Conservation (phyloP, 2,113 vertebrate species). For the Chaenogobius annularis region DNA sequence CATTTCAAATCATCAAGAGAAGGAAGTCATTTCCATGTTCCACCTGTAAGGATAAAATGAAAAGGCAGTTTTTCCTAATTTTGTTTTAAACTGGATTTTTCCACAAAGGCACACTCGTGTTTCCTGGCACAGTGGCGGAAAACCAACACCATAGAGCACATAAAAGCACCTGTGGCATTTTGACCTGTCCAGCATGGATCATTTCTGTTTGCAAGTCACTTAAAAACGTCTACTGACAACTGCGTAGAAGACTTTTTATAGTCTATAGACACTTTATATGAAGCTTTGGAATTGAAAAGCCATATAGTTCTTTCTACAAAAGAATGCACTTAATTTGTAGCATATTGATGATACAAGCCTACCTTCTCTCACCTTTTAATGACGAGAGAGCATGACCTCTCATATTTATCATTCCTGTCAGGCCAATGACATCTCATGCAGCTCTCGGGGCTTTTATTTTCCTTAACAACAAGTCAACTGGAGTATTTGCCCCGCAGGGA, state of each 20-base stretch:
- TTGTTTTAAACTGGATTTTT: no score
- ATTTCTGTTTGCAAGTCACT: not conserved
- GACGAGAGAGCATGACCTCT: slow-evolving; percentile 42
- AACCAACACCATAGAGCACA: no score
- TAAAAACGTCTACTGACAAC: not conserved
- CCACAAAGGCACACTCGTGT: no score
- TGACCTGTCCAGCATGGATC: not conserved
- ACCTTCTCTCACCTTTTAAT: slow-evolving; percentile 68
- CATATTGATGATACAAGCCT: slow-evolving; percentile 47
- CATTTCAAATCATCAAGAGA: no score
- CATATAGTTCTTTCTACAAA: not conserved
- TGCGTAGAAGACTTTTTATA: not conserved
- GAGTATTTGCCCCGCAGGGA: slow-evolving; percentile 46
- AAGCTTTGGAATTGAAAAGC: not conserved
- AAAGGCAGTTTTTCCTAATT: no score
- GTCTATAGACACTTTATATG: not conserved
- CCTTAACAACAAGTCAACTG: slow-evolving; percentile 60
- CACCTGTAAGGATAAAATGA: no score
- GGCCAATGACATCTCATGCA: slow-evolving; percentile 46
- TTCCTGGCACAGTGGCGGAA: no score
- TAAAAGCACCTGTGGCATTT: no score
- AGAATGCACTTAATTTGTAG: slow-evolving; percentile 12
- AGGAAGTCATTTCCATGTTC: no score
- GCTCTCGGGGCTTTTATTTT: slow-evolving; percentile 59
- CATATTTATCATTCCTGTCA: slow-evolving; percentile 56